These are phyloP conservation scores for Coendou prehensilis DNA, from an alignment of 2,797 vertebrate genomes.

Conservation along the genomic window DNA sequence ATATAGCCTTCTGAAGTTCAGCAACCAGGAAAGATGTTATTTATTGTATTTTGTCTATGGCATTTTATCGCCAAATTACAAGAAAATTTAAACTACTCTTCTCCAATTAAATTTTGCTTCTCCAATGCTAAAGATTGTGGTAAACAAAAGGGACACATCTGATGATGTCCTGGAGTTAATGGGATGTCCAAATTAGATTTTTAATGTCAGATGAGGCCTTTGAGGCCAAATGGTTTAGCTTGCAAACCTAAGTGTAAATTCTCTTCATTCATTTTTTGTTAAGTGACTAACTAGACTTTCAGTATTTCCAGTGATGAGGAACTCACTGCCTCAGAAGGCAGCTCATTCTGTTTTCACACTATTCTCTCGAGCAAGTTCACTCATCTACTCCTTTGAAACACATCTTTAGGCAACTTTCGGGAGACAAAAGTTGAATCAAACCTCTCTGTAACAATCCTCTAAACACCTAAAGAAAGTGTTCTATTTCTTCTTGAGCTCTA, in stretches of 20 bases:
- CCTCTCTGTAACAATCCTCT: not conserved
- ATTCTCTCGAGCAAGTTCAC: not conserved
- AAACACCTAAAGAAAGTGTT: slow-evolving; percentile 3
- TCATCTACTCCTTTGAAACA: not conserved
- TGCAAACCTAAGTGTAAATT: not conserved
- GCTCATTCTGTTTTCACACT: not conserved
- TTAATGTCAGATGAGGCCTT: slow-evolving; percentile 8
- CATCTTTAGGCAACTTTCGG: not conserved
- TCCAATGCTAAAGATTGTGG: not conserved
- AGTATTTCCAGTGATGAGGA: not conserved
- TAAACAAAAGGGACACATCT: slow-evolving; percentile 38
- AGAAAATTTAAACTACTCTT: slow-evolving; percentile 68
- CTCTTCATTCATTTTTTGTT: not conserved
- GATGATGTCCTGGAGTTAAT: slow-evolving; percentile 23
- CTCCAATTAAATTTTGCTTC: slow-evolving; percentile 1
- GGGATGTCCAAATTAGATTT: not conserved
- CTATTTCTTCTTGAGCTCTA: slow-evolving; percentile 45
- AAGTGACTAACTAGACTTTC: not conserved
- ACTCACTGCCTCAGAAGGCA: not conserved
- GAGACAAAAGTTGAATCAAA: slow-evolving; percentile 4
- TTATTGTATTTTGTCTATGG: slow-evolving; percentile 26
- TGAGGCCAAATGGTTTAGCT: not conserved
- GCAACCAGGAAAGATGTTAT: slow-evolving; percentile 58
- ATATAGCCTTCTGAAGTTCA: slow-evolving; percentile 48
- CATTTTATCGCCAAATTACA: not conserved